These are phyloP conservation scores for Gallinago solitaria DNA, from an alignment of 2,797 vertebrate species.

Conservation along the genomic window DNA sequence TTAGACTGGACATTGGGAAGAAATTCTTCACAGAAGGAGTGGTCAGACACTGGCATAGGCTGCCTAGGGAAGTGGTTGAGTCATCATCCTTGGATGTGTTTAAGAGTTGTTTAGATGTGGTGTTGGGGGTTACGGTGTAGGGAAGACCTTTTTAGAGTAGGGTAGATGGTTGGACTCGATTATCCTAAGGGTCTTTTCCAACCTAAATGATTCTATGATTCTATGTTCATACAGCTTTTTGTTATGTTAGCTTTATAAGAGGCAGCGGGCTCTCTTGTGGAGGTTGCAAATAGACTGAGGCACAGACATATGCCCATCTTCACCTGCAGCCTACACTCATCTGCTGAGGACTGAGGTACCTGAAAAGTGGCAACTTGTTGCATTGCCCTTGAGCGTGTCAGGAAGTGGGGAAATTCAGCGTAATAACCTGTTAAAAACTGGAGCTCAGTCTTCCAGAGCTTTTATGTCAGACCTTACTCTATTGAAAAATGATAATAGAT, in stretches of 20 bases:
- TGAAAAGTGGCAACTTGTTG: background rate
- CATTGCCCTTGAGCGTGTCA: background rate
- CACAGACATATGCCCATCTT: background rate
- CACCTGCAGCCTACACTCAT: background rate
- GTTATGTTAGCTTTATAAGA: background rate
- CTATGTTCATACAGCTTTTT: background rate
- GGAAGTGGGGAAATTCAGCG: background rate
- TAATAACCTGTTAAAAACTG: background rate
- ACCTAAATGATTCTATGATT: too few species aligned
- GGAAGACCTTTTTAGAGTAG: too few species aligned
- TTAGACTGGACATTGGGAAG: too few species aligned
- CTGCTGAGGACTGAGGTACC: background rate
- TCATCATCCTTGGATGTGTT: too few species aligned
- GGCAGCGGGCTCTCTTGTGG: background rate
- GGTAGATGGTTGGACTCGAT: too few species aligned
- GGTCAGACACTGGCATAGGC: too few species aligned
- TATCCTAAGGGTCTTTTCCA: too few species aligned
- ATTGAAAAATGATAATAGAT: background rate
- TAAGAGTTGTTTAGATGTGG: too few species aligned
- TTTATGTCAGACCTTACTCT: background rate
- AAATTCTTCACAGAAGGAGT: too few species aligned
- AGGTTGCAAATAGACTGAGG: background rate
- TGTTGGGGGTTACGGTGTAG: too few species aligned
- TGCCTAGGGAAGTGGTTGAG: too few species aligned
- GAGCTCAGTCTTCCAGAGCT: background rate